Conservation (phyloP, 1,140 invertebrate species). For the Lineus longissimus region DNA sequence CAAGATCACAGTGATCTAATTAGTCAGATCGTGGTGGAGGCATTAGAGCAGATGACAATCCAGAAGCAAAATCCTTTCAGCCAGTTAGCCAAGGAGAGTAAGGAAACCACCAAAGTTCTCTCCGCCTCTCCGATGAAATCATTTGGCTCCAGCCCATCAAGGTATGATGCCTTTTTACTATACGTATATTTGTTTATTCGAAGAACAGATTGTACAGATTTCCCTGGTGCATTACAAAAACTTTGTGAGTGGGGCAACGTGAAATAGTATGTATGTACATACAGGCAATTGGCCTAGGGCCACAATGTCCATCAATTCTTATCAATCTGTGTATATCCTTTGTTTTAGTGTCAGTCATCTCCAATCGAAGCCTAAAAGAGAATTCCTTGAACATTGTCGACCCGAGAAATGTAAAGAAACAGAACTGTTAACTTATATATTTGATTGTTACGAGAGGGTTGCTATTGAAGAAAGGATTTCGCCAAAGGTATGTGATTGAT, state of each 20-base stretch:
- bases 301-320: no score
- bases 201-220: no score
- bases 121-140: neutral
- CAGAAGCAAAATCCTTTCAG: slow-evolving; percentile 54
- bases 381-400: slow-evolving; percentile 13
- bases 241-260: no score
- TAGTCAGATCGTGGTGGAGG: slow-evolving; percentile 67
- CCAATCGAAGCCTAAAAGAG: neutral
- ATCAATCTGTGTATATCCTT: no score
- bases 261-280: no score
- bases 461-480: slow-evolving; percentile 45
- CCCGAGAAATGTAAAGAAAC: slow-evolving; percentile 39
- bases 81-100: neutral
- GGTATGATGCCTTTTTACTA: neutral
- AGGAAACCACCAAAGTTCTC: neutral
- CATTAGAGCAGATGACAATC: slow-evolving; percentile 49
- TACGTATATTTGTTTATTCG: no score
- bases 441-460: slow-evolving; percentile 51
- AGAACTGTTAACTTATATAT: slow-evolving; percentile 47
- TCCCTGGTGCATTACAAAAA: no score
- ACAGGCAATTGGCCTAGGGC: no score
- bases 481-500: slow-evolving; percentile 61
- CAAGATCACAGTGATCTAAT: slow-evolving; percentile 55
- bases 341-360: no score
- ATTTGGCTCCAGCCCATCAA: neutral